Base-by-base conservation (phyloP, 2,797 vertebrate genomes). In the Falco concolor region DNA sequence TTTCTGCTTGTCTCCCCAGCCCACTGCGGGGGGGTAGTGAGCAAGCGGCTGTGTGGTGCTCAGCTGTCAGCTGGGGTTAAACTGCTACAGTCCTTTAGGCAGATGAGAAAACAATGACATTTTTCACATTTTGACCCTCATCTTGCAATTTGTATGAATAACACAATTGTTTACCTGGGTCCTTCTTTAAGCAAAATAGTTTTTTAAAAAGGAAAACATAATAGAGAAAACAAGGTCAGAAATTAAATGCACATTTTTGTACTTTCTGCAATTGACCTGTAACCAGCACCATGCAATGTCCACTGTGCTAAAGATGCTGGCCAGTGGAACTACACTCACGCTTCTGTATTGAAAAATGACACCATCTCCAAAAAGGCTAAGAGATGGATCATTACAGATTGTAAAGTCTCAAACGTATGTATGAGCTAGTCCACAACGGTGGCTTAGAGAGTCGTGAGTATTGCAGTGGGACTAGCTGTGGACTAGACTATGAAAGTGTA, bases 371-470 rank as follows among this genome's bases (percentile, higher is more conserved):
- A 82, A 89, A 40, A 57, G 17, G 22, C 3, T 10, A 22, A 81
- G 54, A 80, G 23, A 36, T 12, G 23, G 52, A 73, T 50, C 63
- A 61, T 81, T 36, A 42, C 7, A 73, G 45, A 23, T 15, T 70
- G 23, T 45, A 50, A 72, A 67, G 44, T 44, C 27, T 73, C 13
- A 36, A 49, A 68, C 0, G 0, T 17, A 23, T 32, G 23, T 18
- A 42, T 42, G 9, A 89, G 47, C 22, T 38, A 60, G 21, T 44
- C 54, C 80, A 77, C 24, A 44, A 15, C 0, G 0, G 20, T 18
- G 40, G 21, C 18, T 57, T 84, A 44, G 38, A 79, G 22, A 92
- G 44, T 10, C 50, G 34, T 2, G 7, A 60, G 38, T 36, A 32
- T 5, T 57, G n/a, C 40, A 57, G 45, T 9, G 27, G 34, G 38